phyloP scores from a whole-genome alignment of 2,797 vertebrate species.

The Pyrocephalus nanus region DNA sequence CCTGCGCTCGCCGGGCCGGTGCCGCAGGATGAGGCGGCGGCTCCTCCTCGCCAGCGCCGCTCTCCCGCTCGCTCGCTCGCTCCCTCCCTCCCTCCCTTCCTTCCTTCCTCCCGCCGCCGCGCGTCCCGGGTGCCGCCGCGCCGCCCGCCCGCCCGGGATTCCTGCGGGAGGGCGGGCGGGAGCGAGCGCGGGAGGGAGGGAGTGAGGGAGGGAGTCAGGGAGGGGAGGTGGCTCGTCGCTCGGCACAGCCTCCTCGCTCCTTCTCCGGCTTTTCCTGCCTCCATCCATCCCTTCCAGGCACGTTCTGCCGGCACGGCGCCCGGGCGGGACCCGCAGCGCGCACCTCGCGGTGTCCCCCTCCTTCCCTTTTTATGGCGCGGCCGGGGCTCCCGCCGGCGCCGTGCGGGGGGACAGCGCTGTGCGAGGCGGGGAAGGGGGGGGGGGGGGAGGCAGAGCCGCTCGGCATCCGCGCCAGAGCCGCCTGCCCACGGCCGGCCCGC shows the following conservation, averaged over 20 bases:
- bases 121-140: background rate
- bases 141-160: conserved; percentile 37
- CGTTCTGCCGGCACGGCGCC: background rate
- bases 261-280: background rate
- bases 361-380: conserved; percentile 35
- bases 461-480: background rate
- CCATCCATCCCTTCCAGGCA: background rate
- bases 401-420: background rate
- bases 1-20: conserved; percentile 33
- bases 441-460: background rate
- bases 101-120: background rate
- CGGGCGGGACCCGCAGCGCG: background rate
- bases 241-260: background rate
- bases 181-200: background rate
- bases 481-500: background rate
- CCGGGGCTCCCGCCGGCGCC: background rate
- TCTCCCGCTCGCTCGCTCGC: background rate
- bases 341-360: background rate
- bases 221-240: background rate
- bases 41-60: background rate
- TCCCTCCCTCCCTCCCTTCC: background rate
- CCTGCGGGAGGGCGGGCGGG: conserved; percentile 11
- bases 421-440: too few species aligned
- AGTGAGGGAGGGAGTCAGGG: background rate
- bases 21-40: conserved; percentile 46